A percentile compares a stretch with the other conserved stretches of the same genome.
Conservation (phyloP, 1,140 invertebrate species). For the Lithobius niger region DNA sequence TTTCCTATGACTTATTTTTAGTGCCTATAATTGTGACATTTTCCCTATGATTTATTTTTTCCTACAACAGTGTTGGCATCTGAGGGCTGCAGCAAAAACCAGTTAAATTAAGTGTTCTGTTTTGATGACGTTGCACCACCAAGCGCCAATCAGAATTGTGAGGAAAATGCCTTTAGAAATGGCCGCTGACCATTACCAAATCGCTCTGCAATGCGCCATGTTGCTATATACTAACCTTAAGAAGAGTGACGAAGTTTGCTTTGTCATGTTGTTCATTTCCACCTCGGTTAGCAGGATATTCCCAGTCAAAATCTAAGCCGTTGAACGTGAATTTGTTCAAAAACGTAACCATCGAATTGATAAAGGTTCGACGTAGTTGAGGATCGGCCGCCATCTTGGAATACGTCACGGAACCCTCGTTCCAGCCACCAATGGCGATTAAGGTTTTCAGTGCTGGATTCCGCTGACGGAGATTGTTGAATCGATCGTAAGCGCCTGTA, state of each 20-base stretch:
- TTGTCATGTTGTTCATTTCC: not conserved
- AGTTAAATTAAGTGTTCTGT: too few relatives aligned
- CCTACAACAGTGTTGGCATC: too few relatives aligned
- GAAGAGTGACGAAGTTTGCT: not conserved
- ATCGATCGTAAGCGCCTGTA: slow-evolving; percentile 42
- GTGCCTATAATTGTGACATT: too few relatives aligned
- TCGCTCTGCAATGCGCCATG: too few relatives aligned
- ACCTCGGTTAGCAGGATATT: slow-evolving; percentile 9
- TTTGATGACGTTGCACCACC: too few relatives aligned
- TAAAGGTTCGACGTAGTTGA: slow-evolving; percentile 10
- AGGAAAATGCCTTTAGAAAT: too few relatives aligned
- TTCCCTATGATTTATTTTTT: too few relatives aligned
- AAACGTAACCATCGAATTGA: slow-evolving; percentile 13
- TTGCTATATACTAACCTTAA: slow-evolving; percentile 1
- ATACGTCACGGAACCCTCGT: slow-evolving; percentile 51
- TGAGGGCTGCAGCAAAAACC: too few relatives aligned
- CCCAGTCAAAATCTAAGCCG: slow-evolving; percentile 25
- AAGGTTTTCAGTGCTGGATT: slow-evolving; percentile 52
- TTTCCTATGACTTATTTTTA: too few relatives aligned
- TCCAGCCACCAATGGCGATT: slow-evolving; percentile 62
- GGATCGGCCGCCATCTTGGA: slow-evolving; percentile 36
- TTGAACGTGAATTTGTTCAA: slow-evolving; percentile 18
- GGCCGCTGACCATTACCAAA: too few relatives aligned
- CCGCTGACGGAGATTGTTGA: slow-evolving; percentile 41
- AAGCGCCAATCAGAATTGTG: too few relatives aligned